Evolutionary conservation across 1,140 invertebrate species (phyloP).

Genomic region (Mesaphorura yosii): DNA sequence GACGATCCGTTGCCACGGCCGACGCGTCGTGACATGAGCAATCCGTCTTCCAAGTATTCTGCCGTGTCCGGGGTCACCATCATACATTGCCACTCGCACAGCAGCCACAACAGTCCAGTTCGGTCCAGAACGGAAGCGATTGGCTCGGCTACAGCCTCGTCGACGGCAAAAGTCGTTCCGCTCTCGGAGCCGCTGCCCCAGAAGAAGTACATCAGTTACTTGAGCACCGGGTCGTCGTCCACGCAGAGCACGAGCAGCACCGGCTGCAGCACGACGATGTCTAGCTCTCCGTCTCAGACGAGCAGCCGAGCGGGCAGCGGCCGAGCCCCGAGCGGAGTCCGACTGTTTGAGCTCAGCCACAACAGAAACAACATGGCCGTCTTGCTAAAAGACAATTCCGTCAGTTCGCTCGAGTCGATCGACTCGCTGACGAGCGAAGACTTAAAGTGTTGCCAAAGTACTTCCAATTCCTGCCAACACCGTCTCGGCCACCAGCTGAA

Average conservation of each 20-base stretch:
- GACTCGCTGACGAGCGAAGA: constrained; percentile 28
- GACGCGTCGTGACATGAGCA: not conserved
- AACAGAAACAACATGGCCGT: constrained; percentile 1
- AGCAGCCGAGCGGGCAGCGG: not conserved
- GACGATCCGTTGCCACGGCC: constrained; percentile 12
- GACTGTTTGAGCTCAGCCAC: not conserved
- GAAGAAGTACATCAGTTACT: constrained; percentile 7
- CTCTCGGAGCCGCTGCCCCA: constrained; percentile 25
- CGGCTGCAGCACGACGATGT: constrained; percentile 2
- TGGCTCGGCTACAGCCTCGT: not conserved
- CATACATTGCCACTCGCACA: not conserved
- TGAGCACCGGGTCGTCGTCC: not conserved
- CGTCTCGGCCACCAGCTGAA: not conserved
- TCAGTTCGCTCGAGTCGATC: constrained; percentile 29
- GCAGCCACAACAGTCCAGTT: constrained; percentile 3
- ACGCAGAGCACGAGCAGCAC: not conserved
- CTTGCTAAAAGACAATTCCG: constrained; percentile 24
- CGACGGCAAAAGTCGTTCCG: constrained; percentile 1
- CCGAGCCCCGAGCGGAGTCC: not conserved
- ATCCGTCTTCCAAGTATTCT: not conserved
- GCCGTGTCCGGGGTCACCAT: not conserved
- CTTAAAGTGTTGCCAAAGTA: constrained; percentile 1
- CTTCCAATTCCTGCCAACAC: no score
- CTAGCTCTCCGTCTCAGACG: not conserved
- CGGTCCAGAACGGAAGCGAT: not conserved